Percentiles rank a stretch among this genome's conserved stretches.
Evolutionary conservation across 2,888 invertebrate genomes (phyloP).

Genomic region (Orchesellides sinensis): DNA sequence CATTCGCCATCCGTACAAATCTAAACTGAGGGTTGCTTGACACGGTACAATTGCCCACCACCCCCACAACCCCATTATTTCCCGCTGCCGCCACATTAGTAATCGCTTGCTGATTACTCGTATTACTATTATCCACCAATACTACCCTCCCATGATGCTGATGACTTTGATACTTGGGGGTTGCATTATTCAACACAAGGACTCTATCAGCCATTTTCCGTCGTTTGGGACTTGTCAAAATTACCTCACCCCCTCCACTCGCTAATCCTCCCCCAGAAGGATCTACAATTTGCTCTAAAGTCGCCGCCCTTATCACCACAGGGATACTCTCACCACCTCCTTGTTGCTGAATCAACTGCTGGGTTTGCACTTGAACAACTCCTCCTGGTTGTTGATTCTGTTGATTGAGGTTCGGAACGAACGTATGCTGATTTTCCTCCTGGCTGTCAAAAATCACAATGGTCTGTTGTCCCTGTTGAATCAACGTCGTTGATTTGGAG

Average conservation of each 20-base stretch:
- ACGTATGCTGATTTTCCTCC: background rate
- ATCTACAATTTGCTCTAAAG: constrained; percentile 13
- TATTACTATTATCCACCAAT: constrained; percentile 71
- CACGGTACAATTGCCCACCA: constrained; percentile 32
- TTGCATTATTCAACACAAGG: constrained; percentile 71
- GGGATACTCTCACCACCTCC: no score
- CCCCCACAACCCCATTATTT: constrained; percentile 41
- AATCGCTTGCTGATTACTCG: constrained; percentile 62
- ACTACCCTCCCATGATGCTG: constrained; percentile 70
- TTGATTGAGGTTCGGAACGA: constrained; percentile 1
- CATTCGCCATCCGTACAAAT: constrained; percentile 70
- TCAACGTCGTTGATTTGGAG: constrained; percentile 5
- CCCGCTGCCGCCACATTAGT: constrained; percentile 40
- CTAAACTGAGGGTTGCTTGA: constrained; percentile 58
- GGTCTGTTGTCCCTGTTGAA: constrained; percentile 7
- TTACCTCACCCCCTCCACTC: background rate
- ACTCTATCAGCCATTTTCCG: constrained; percentile 70
- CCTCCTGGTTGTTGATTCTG: no score
- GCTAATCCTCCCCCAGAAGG: background rate
- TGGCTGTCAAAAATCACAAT: constrained; percentile 24
- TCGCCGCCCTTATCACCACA: constrained; percentile 14
- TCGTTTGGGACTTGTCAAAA: constrained; percentile 20
- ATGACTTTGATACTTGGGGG: constrained; percentile 65
- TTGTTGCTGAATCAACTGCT: background rate
- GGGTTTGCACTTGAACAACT: background rate